Conservation (phyloP, 2,888 invertebrate species). For the Nipponacmea schrenckii region DNA sequence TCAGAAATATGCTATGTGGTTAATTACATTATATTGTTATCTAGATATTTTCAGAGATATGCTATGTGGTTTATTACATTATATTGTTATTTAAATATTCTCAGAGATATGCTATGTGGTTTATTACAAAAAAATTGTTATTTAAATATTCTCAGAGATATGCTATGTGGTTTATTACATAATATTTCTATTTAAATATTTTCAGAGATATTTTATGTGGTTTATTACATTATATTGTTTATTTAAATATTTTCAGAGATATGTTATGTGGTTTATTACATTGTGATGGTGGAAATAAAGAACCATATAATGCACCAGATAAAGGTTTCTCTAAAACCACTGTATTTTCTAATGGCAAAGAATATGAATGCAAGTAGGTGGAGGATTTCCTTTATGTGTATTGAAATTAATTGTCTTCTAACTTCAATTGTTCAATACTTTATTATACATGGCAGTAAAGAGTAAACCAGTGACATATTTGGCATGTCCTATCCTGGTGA, state of each 20-base stretch:
- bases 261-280: slow-evolving; percentile 94
- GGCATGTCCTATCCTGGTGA: no score
- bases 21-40: no score
- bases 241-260: slow-evolving; percentile 74
- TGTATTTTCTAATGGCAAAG: slow-evolving; percentile 86
- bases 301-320: slow-evolving; percentile 84
- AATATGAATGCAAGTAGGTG: slow-evolving; percentile 95
- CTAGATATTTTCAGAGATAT: no score
- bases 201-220: slow-evolving; percentile 91
- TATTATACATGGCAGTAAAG: not conserved
- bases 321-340: slow-evolving; percentile 88
- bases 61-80: no score
- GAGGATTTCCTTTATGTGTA: not conserved
- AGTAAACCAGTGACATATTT: no score
- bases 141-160: no score
- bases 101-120: no score
- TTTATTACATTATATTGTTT: slow-evolving; percentile 92
- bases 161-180: no score
- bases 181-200: not conserved
- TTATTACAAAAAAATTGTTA: no score
- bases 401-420: not conserved
- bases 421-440: not conserved
- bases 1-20: no score
- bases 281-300: slow-evolving; percentile 87
- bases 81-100: no score